Base-by-base conservation (phyloP, 92 coral and sea anemone genomes). In the Blastomussa wellsi region DNA sequence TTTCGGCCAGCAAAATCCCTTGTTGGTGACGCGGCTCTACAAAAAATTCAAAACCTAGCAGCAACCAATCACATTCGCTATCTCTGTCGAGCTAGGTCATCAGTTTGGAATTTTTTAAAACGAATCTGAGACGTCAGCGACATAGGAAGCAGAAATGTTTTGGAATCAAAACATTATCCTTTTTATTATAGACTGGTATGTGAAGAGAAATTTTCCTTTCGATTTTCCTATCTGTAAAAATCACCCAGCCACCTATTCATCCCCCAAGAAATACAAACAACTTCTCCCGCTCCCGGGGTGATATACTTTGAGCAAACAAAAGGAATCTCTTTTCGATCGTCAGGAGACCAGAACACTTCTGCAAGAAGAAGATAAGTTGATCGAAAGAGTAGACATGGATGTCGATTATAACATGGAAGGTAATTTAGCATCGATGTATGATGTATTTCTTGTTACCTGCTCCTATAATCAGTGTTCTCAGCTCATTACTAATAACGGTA, bases 381-480 rank as follows among this genome's bases (percentile, higher is more conserved):
- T 96, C 41, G 95, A 91, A 37, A 90, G 94, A 84, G 94, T 96
- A 42, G 99, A 96, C 64, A 79, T 92, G 20, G 99, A 96, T 86
- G 98, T 96, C n/a, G 99, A 96, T 85, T 96, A 95, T 59, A 94
- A 96, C 79, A 89, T 96, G 84, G 99, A 96, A 91, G 98, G 99
- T 96, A 33, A 68, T 87, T 75, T 39, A 10, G 51, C 42, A 33
- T 35, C 38, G 0, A 13, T 5, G 9, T 35, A 31, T 8, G n/a
- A n/a, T n/a, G n/a, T n/a, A n/a, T n/a, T n/a, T n/a, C n/a, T n/a
- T n/a, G n/a, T n/a, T 59, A 4, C n/a, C 24, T 17, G 26, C 19
- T 0, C 7, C 66, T 59, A 16, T 17, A 59, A n/a, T 60, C 32
- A 60, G 0, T 9, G 68, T 7, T 62, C 16, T 13, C 15, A 9